Conservation (phyloP, 2,888 invertebrate genomes). For the Arctia plantaginis region DNA sequence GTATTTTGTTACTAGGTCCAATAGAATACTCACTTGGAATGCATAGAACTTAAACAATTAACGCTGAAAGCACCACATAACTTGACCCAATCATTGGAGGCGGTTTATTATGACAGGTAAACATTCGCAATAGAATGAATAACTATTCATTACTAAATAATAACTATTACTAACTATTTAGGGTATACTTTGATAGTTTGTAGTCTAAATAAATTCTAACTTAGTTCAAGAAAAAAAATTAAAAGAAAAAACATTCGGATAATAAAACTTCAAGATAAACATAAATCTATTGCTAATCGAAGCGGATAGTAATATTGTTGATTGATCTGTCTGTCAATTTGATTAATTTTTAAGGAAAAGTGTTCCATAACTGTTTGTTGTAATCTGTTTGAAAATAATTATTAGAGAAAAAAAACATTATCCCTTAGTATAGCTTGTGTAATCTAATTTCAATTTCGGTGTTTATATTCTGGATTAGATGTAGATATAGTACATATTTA, state of each 20-base stretch:
- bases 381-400: background rate
- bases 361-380: background rate
- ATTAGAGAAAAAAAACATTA: background rate
- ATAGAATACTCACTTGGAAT: background rate
- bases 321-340: background rate
- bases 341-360: background rate
- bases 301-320: background rate
- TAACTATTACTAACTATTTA: too few relatives aligned
- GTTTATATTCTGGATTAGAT: background rate
- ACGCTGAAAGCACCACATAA: constrained; percentile 12
- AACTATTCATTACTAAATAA: too few relatives aligned
- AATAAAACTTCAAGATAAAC: background rate
- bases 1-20: background rate
- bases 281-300: too few relatives aligned
- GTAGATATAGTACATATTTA: background rate
- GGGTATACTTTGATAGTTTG: background rate
- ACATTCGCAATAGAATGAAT: background rate
- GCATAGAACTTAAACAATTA: constrained; percentile 8
- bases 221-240: background rate
- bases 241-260: background rate
- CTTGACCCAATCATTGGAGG: background rate
- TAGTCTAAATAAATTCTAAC: background rate
- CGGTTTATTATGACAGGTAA: constrained; percentile 17
- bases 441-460: background rate
- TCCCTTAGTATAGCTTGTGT: background rate